Conservation (phyloP, 2,888 invertebrate genomes). For the Elegia similella region DNA sequence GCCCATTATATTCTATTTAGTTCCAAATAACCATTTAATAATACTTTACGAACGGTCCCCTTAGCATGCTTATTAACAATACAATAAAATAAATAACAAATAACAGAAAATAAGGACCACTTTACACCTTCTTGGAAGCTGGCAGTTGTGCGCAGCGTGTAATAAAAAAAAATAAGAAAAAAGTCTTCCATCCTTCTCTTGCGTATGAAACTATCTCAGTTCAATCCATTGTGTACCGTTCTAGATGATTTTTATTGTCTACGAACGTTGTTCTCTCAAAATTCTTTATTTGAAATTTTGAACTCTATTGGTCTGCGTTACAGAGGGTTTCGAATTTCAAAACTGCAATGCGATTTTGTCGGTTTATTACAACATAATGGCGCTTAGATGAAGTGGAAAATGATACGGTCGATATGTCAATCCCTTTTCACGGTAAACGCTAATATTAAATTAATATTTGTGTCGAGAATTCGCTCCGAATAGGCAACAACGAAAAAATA, state of each 20-base stretch:
- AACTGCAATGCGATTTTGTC: constrained; percentile 29
- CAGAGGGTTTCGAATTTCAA: constrained; percentile 18
- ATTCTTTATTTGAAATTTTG: not conserved
- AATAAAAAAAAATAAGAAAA: constrained; percentile 52
- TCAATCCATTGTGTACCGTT: constrained; percentile 50
- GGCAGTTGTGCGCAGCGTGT: constrained; percentile 58
- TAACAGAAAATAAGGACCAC: constrained; percentile 71
- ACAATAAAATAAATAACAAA: constrained; percentile 80
- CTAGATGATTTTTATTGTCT: constrained; percentile 39
- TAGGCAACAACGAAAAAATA: constrained; percentile 19
- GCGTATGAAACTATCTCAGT: constrained; percentile 45
- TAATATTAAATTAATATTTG: constrained; percentile 77
- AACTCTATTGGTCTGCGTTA: constrained; percentile 11
- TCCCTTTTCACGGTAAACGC: constrained; percentile 67
- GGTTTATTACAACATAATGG: constrained; percentile 55
- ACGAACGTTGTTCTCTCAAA: constrained; percentile 19
- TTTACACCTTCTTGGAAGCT: constrained; percentile 81
- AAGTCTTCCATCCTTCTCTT: constrained; percentile 39
- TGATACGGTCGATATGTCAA: constrained; percentile 73
- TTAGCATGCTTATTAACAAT: constrained; percentile 80
- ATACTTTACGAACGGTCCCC: constrained; percentile 69
- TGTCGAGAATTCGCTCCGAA: constrained; percentile 28
- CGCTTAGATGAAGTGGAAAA: constrained; percentile 75
- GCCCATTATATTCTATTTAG: constrained; percentile 81
- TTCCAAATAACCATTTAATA: constrained; percentile 80